phyloP scores from a whole-genome alignment of 35 echinoderm and acorn worm genomes.

The Anneissia japonica region DNA sequence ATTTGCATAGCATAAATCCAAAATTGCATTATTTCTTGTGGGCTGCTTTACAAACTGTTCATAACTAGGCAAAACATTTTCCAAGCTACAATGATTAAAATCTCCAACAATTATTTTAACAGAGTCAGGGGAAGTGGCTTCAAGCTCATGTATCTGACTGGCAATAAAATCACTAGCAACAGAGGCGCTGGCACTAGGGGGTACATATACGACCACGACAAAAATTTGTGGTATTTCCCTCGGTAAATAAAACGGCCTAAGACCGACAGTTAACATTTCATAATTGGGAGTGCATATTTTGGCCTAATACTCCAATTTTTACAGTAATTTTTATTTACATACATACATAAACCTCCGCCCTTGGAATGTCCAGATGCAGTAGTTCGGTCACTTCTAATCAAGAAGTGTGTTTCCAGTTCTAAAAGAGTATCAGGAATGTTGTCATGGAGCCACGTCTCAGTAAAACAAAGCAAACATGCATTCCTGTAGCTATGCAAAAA shows the following conservation, averaged over 20 bases:
- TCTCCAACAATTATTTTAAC: background rate
- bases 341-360: slow-evolving; percentile 49
- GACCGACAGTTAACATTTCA: slow-evolving; percentile 31
- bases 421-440: slow-evolving; percentile 28
- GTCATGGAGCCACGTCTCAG: slow-evolving; percentile 51
- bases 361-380: slow-evolving; percentile 16
- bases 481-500: slow-evolving; percentile 41
- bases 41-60: slow-evolving; percentile 1
- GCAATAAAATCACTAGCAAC: background rate
- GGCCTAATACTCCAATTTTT: slow-evolving; percentile 22
- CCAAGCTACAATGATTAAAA: slow-evolving; percentile 7
- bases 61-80: background rate
- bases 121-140: slow-evolving; percentile 15
- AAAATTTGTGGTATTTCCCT: slow-evolving; percentile 30
- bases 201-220: slow-evolving; percentile 35
- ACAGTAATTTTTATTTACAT: slow-evolving; percentile 37
- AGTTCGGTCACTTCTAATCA: slow-evolving; percentile 41
- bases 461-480: slow-evolving; percentile 42
- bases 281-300: slow-evolving; percentile 26
- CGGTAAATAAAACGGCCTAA: slow-evolving; percentile 16
- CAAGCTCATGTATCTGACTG: background rate
- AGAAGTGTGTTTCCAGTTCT: background rate
- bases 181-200: background rate
- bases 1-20: slow-evolving; percentile 12
- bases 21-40: background rate